phyloP scores from a whole-genome alignment of 2,113 vertebrate genomes.

The Chaetura pelagica region DNA sequence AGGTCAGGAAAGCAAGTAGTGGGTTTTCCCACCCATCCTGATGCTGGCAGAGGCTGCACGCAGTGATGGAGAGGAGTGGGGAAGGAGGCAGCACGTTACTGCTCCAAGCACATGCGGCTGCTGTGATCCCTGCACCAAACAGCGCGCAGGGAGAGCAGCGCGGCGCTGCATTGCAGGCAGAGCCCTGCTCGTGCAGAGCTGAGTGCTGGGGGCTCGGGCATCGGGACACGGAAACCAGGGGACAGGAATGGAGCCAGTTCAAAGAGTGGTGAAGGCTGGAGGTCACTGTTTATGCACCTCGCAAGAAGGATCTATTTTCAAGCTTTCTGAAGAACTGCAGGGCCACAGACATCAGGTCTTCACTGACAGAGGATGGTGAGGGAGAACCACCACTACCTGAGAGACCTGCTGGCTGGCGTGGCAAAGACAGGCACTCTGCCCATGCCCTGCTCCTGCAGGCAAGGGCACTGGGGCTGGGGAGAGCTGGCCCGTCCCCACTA shows the following conservation, averaged over 20 bases:
- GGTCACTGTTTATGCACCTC: neutral
- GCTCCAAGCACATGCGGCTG: neutral
- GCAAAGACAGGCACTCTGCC: neutral
- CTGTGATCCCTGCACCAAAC: conserved; percentile 48
- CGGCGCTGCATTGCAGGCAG: conserved; percentile 58
- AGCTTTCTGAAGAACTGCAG: neutral
- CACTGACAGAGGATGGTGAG: neutral
- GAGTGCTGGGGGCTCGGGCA: neutral
- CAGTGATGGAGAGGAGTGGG: neutral
- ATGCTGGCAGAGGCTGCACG: neutral
- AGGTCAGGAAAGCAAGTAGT: neutral
- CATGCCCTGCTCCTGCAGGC: neutral
- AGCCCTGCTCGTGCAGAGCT: neutral
- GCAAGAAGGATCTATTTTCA: neutral
- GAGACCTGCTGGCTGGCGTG: neutral
- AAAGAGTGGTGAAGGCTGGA: neutral
- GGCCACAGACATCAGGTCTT: neutral
- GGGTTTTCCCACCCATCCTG: neutral
- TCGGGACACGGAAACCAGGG: neutral
- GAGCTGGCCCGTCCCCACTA: neutral
- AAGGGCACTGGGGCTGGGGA: neutral
- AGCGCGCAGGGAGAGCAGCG: neutral
- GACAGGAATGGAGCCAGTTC: neutral
- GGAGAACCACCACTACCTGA: neutral
- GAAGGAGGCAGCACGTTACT: neutral